Evolutionary conservation across 2,113 vertebrate species (phyloP).

Genomic region (Brachirus orientalis): DNA sequence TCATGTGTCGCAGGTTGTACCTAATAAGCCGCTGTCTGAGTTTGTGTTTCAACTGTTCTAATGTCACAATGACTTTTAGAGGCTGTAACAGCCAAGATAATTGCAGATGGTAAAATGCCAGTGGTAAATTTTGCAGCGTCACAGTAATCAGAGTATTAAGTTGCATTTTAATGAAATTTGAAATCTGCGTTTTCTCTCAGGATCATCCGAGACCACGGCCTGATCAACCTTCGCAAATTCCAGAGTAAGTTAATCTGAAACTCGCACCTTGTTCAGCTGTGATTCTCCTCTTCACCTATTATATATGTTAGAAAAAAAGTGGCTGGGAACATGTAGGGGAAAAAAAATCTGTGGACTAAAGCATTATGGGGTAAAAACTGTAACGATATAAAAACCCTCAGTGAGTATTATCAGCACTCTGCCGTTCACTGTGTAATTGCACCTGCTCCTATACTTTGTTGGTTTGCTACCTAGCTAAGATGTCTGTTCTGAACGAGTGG

Average conservation of each 20-base stretch:
- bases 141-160: conserved; percentile 8
- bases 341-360: no score
- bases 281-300: no score
- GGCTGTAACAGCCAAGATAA: conserved; percentile 12
- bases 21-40: background rate
- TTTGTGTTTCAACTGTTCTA: conserved; percentile 3
- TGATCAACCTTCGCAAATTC: conserved; percentile 97
- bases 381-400: no score
- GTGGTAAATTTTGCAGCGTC: conserved; percentile 14
- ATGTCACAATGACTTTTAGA: conserved; percentile 11
- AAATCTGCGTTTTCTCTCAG: conserved; percentile 79
- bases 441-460: no score
- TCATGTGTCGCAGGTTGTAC: background rate
- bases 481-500: no score
- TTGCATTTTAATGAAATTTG: conserved; percentile 20
- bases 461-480: no score
- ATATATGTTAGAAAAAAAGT: no score
- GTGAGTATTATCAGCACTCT: no score
- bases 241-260: conserved; percentile 88
- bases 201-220: conserved; percentile 96
- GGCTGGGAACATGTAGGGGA: no score
- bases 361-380: no score
- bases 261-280: background rate
- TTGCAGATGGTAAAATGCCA: conserved; percentile 10
- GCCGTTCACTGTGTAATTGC: no score